phyloP scores from a whole-genome alignment of 2,888 invertebrate species.

The Diarsia brunnea region DNA sequence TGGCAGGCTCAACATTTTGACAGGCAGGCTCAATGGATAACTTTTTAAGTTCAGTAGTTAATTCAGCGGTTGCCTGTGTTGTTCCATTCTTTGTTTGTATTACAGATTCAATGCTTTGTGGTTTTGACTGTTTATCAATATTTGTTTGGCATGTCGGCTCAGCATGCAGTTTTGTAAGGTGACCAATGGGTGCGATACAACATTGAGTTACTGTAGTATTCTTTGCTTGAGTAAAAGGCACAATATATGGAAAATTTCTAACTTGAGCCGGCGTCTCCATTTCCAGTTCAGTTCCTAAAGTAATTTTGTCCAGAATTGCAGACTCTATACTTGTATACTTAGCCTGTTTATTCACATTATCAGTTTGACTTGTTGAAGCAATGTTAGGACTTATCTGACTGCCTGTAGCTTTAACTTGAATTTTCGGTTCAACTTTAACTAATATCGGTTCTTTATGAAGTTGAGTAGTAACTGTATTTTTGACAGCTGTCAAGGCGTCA shows the following conservation, averaged over 20 bases:
- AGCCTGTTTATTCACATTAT: neutral
- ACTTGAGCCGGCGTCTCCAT: conserved; percentile 27
- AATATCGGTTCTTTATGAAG: conserved; percentile 9
- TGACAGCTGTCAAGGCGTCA: conserved; percentile 23
- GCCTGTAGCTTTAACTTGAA: neutral
- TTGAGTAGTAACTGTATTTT: conserved; percentile 46
- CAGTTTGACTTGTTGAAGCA: neutral
- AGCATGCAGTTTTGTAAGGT: conserved; percentile 8
- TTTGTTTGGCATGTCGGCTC: conserved; percentile 2
- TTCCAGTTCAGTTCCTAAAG: conserved; percentile 35
- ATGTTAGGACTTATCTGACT: neutral
- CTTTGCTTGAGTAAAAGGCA: conserved; percentile 32
- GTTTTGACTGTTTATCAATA: conserved; percentile 3
- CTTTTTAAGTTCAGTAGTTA: conserved; percentile 19
- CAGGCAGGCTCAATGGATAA: conserved; percentile 1
- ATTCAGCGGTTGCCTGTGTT: conserved; percentile 20
- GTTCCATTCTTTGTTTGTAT: conserved; percentile 38
- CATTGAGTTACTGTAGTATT: conserved; percentile 15
- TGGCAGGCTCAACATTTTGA: conserved; percentile 16
- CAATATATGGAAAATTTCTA: conserved; percentile 31
- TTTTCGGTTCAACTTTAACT: conserved; percentile 36
- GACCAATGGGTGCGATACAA: neutral
- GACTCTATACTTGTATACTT: conserved; percentile 34
- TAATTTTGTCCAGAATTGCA: conserved; percentile 41
- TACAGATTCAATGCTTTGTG: conserved; percentile 23